Conservation (phyloP, 1,140 invertebrate genomes). For the Thalassaphorura encarpata region DNA sequence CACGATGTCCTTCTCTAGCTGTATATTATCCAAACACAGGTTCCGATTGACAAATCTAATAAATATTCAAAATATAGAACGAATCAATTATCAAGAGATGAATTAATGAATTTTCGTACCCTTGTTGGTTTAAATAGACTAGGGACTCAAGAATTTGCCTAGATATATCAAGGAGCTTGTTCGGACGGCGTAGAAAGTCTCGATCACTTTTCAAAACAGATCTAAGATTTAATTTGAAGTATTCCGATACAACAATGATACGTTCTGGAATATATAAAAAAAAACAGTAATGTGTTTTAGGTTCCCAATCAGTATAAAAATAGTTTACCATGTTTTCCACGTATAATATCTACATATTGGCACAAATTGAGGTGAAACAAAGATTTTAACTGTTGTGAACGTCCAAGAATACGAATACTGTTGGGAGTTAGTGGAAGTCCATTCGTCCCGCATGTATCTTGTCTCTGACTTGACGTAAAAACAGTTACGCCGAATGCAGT, state of each 20-base stretch:
- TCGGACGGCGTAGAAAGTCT: conserved; percentile 25
- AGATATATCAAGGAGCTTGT: conserved; percentile 50
- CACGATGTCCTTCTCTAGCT: conserved; percentile 63
- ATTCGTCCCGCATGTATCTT: conserved; percentile 88
- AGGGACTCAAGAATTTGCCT: conserved; percentile 64
- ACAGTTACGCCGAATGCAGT: conserved; percentile 67
- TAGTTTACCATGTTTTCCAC: conserved; percentile 81
- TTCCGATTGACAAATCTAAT: conserved; percentile 61
- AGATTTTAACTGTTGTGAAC: conserved; percentile 70
- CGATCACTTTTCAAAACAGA: conserved; percentile 33
- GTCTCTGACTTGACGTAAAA: conserved; percentile 78
- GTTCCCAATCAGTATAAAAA: too few relatives aligned
- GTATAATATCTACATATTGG: conserved; percentile 78
- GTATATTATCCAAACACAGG: conserved; percentile 71
- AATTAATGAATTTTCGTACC: conserved; percentile 17
- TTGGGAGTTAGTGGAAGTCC: conserved; percentile 90
- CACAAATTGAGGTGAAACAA: conserved; percentile 71
- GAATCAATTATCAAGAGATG: neutral
- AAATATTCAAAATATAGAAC: conserved; percentile 1
- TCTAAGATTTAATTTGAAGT: conserved; percentile 54
- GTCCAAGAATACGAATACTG: conserved; percentile 85
- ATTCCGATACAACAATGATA: conserved; percentile 79
- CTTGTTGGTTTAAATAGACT: conserved; percentile 57
- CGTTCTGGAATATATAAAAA: conserved; percentile 75
- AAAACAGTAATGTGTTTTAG: too few relatives aligned